phyloP scores from a whole-genome alignment of 2,797 vertebrate species.

The Eidolon dupreanum region DNA sequence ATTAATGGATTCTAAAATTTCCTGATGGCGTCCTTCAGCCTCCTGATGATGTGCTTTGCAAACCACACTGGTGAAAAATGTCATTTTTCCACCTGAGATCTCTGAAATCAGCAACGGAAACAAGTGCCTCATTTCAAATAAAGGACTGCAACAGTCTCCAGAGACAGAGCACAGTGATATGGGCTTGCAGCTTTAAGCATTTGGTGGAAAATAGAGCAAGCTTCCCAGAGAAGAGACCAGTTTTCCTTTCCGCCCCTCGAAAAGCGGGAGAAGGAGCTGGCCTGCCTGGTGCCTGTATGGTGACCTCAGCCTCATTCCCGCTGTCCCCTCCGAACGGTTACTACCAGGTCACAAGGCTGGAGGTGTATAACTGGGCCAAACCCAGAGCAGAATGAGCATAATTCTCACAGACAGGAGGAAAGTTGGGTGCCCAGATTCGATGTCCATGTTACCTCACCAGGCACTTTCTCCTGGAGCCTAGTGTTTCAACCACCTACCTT shows the following conservation, averaged over 20 bases:
- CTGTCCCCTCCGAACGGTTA: too few species aligned
- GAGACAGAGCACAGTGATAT: neutral
- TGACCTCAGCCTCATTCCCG: neutral
- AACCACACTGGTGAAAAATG: neutral
- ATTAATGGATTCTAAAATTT: neutral
- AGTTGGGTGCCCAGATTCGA: neutral
- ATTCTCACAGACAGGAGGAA: neutral
- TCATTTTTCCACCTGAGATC: neutral
- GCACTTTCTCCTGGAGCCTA: neutral
- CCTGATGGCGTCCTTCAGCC: neutral
- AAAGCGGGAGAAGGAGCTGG: neutral
- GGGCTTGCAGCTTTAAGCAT: too few species aligned
- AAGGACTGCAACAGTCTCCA: neutral
- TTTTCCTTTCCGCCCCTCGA: neutral
- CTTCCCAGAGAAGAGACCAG: neutral
- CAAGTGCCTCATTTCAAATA: neutral
- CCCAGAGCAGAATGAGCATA: neutral
- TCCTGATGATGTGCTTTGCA: neutral
- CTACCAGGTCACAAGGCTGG: neutral
- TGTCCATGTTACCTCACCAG: neutral
- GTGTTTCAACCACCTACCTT: neutral
- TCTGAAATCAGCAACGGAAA: neutral
- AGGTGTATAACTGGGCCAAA: neutral
- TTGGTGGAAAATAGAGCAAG: neutral
- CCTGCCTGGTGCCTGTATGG: constrained; percentile 9